Evolutionary conservation across 2,113 vertebrate genomes (phyloP), one percentile per base, ranked within the genome.

Genomic region (Laticauda laticaudata): DNA sequence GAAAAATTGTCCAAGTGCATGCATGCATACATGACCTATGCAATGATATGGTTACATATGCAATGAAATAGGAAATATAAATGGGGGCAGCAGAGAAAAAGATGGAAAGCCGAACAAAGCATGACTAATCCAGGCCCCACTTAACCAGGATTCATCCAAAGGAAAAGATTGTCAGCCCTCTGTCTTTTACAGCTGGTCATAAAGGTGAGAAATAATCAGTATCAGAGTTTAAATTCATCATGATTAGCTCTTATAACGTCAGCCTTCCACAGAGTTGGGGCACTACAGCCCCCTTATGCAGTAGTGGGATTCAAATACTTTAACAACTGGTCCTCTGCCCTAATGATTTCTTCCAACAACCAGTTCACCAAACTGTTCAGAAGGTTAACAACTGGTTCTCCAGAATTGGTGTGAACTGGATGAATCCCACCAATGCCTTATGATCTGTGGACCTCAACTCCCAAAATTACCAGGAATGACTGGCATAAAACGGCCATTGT

Each of bases 161-260:
- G 8, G 55, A 87, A 86, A 95, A 91, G 93, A 92, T 93, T 94
- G 95, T 61, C 89, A 88, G 92, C 93, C 34, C 93, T 95, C 92
- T 92, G 55, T 26, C 94, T 94, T 94, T n/a, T 34, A 20, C 15
- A 39, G 2, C 69, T 18, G 15, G 69, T 81, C 18, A 43, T 43
- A 21, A 39, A 21, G 18, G 20, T 81, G 34, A 18, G 34, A 81
- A 81, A 21, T 43, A 21, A 43, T 43, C 34, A 81, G 34, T 20
- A 18, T 39, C 39, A 81, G 6, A 21, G 75, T 43, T 43, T 21
- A 21, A 39, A 39, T 81, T 81, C 18, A 81, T 43, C 18, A 0
- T 9, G 75, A 43, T 81, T 81, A 39, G n/a, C 15, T 81, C 15
- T 69, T 69, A 12, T 81, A 39, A 81, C 1, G 34, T 20, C 15